Conservation (phyloP, 2,797 vertebrate genomes). For the Cottoperca gobio region DNA sequence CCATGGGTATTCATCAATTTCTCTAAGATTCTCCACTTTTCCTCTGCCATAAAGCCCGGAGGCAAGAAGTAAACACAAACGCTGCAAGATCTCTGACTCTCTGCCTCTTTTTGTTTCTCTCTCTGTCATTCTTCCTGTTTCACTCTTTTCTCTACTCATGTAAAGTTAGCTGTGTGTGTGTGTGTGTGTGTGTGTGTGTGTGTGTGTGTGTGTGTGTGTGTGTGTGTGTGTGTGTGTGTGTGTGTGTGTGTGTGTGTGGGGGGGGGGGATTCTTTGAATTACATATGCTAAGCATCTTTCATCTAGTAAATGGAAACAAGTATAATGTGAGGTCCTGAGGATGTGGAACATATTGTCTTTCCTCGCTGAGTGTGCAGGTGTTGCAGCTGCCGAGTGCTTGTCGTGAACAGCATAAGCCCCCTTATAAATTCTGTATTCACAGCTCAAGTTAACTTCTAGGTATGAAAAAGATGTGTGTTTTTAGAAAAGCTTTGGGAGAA, state of each 20-base stretch:
- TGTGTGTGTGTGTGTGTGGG: background rate
- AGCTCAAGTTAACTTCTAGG: conserved; percentile 22
- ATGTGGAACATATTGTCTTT: conserved; percentile 29
- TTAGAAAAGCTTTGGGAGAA: background rate
- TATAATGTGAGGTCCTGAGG: conserved; percentile 27
- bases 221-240: too few species aligned
- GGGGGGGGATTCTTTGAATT: conserved; percentile 1
- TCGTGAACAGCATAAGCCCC: background rate
- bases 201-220: too few species aligned
- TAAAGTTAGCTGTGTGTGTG: conserved; percentile 1
- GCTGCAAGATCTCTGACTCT: conserved; percentile 57
- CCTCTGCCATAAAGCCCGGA: conserved; percentile 63
- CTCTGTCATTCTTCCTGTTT: conserved; percentile 19
- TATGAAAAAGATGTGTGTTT: conserved; percentile 40
- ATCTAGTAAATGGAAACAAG: conserved; percentile 20
- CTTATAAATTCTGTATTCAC: conserved; percentile 21
- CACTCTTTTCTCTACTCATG: conserved; percentile 10
- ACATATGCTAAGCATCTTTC: conserved; percentile 32
- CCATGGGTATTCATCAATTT: conserved; percentile 75
- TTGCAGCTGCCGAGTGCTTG: conserved; percentile 19
- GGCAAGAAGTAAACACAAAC: conserved; percentile 70
- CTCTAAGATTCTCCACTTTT: conserved; percentile 65
- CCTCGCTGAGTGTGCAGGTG: conserved; percentile 20
- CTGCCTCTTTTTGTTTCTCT: conserved; percentile 37
- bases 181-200: background rate